phyloP scores from a whole-genome alignment of 2,113 vertebrate genomes.

The Halichoerus grypus region DNA sequence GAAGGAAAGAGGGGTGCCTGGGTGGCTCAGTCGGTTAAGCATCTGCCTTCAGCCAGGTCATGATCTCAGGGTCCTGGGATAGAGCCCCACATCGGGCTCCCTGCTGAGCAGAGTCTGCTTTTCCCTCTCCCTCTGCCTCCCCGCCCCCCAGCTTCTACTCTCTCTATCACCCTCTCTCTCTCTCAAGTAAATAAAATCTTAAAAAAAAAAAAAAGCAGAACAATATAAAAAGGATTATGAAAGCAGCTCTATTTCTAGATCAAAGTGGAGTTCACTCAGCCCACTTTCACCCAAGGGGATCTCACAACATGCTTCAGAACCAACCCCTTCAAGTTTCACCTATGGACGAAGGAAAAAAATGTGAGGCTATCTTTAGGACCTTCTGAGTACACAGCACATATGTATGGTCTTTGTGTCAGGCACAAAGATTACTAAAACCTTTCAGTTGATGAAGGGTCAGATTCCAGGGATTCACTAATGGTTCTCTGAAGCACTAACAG shows the following conservation, averaged over 20 bases:
- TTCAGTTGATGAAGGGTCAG: neutral
- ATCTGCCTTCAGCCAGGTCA: neutral
- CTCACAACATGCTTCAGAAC: neutral
- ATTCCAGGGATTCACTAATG: neutral
- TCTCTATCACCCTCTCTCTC: neutral
- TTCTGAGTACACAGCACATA: neutral
- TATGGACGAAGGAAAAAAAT: neutral
- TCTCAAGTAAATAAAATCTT: neutral
- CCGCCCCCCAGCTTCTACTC: too few relatives aligned
- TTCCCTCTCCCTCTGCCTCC: neutral
- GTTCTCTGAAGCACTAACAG: neutral
- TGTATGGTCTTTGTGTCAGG: neutral
- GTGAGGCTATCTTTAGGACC: neutral
- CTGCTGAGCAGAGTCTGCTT: neutral
- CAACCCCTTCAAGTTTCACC: neutral
- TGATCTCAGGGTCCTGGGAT: neutral
- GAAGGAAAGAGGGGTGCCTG: neutral
- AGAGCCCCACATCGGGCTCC: neutral
- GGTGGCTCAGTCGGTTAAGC: neutral
- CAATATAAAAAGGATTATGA: conserved; percentile 13
- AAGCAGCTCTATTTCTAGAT: neutral
- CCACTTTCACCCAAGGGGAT: neutral
- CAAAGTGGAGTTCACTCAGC: neutral
- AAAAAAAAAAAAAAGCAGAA: conserved; percentile 14
- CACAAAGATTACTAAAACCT: neutral